Conservation (phyloP, 1,140 invertebrate genomes). For the Choristoneura fumiferana region DNA sequence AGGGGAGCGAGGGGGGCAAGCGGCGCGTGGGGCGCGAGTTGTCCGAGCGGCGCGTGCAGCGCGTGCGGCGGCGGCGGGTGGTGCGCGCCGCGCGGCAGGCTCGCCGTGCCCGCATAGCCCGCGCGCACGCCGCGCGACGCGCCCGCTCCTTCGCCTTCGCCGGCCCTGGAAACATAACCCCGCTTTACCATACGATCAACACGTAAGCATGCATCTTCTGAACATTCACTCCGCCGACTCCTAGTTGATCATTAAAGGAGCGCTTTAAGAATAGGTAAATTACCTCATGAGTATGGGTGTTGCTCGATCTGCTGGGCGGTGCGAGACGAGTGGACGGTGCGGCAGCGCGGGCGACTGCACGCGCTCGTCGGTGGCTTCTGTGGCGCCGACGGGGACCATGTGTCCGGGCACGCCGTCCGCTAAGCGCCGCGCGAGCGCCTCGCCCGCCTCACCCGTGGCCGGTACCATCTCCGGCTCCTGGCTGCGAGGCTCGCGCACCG, state of each 20-base stretch:
- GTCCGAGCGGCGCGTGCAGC: slow-evolving; percentile 34
- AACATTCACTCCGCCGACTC: too few species aligned
- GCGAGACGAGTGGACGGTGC: slow-evolving; percentile 55
- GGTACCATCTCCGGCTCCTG: neutral
- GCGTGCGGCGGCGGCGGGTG: slow-evolving; percentile 43
- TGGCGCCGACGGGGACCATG: slow-evolving; percentile 53
- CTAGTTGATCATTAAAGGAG: too few species aligned
- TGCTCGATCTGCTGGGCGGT: slow-evolving; percentile 52
- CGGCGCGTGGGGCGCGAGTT: slow-evolving; percentile 29
- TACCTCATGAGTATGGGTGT: slow-evolving; percentile 63
- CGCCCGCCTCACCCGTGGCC: slow-evolving; percentile 1
- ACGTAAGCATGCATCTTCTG: too few species aligned
- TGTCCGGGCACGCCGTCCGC: slow-evolving; percentile 23
- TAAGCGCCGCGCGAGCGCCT: slow-evolving; percentile 44
- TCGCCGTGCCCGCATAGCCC: slow-evolving; percentile 51
- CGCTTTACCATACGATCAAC: neutral
- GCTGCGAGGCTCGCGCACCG: neutral
- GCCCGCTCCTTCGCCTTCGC: slow-evolving; percentile 33
- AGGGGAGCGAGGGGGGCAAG: slow-evolving; percentile 19
- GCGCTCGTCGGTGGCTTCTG: slow-evolving; percentile 61
- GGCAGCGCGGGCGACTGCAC: slow-evolving; percentile 69
- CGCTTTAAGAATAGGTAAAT: too few species aligned
- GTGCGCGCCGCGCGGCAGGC: slow-evolving; percentile 62
- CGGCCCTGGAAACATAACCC: slow-evolving; percentile 28
- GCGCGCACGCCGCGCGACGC: slow-evolving; percentile 24